A percentile compares a stretch with the other conserved stretches of the same genome.
Evolutionary conservation across 2,888 invertebrate species (phyloP).

Genomic region (Ophion costatus): DNA sequence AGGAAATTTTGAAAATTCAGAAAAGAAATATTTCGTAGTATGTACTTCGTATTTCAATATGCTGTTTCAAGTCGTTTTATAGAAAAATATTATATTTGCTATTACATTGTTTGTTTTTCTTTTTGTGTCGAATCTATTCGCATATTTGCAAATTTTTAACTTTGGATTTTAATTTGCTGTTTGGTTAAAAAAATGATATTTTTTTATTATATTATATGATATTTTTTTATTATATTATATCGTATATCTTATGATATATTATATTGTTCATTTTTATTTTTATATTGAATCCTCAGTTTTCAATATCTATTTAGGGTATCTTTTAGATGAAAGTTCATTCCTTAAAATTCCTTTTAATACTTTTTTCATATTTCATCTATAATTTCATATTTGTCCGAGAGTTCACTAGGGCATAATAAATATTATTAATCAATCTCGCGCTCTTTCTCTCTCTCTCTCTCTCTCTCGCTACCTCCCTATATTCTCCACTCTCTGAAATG

Average conservation of each 20-base stretch:
- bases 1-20: too few species aligned
- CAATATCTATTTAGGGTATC: background rate
- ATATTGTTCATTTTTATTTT: background rate
- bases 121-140: too few species aligned
- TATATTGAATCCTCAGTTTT: background rate
- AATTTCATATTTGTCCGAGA: background rate
- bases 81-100: too few species aligned
- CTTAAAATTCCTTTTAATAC: background rate
- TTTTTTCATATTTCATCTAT: background rate
- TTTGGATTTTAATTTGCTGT: background rate
- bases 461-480: background rate
- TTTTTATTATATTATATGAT: background rate
- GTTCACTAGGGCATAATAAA: background rate
- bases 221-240: background rate
- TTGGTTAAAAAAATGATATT: too few species aligned
- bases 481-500: slow-evolving; percentile 20
- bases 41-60: too few species aligned
- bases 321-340: background rate
- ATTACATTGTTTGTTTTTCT: too few species aligned
- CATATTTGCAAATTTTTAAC: too few species aligned
- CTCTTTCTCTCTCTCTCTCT: background rate
- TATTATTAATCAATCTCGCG: background rate
- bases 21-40: too few species aligned
- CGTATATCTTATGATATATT: background rate
- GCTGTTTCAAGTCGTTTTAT: background rate